Percentiles rank a stretch among this genome's conserved stretches.
These are phyloP conservation scores for Galendromus occidentalis DNA, from an alignment of 1,140 invertebrate genomes.

Conservation along the genomic window DNA sequence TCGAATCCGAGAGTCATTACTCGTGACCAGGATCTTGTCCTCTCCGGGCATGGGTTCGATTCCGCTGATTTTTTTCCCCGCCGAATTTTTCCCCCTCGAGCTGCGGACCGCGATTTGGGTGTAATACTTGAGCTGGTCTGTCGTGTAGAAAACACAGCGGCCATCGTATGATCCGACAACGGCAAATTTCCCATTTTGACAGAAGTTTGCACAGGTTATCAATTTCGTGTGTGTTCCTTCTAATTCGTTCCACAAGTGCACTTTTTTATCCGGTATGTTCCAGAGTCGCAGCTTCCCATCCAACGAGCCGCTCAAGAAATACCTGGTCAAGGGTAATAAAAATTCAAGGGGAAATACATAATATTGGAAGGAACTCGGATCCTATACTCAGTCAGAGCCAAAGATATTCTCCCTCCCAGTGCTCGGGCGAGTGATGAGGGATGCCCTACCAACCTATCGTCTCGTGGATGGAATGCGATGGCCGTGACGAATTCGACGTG, in stretches of 20 bases:
- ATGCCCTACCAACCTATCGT: slow-evolving; percentile 19
- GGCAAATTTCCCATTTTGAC: slow-evolving; percentile 88
- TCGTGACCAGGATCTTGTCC: slow-evolving; percentile 90
- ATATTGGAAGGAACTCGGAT: not conserved
- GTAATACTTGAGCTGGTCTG: slow-evolving; percentile 93
- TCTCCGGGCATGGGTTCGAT: slow-evolving; percentile 91
- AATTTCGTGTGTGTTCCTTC: slow-evolving; percentile 66
- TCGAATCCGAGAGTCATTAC: slow-evolving; percentile 89
- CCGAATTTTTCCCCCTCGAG: slow-evolving; percentile 76
- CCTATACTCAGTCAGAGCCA: too few species aligned
- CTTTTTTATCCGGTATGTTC: slow-evolving; percentile 98
- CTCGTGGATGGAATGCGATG: slow-evolving; percentile 86
- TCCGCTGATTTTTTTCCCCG: slow-evolving; percentile 83
- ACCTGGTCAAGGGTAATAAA: slow-evolving; percentile 32
- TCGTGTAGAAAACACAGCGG: slow-evolving; percentile 91
- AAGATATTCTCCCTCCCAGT: too few species aligned
- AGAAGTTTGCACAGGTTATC: slow-evolving; percentile 94
- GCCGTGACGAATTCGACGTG: slow-evolving; percentile 98
- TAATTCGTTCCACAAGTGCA: slow-evolving; percentile 90
- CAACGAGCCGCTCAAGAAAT: slow-evolving; percentile 81
- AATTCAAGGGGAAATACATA: not conserved
- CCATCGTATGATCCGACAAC: slow-evolving; percentile 97
- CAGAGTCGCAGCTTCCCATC: slow-evolving; percentile 91
- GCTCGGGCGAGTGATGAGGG: not conserved
- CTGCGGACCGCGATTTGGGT: slow-evolving; percentile 91